Percentiles rank a stretch among this genome's conserved stretches.
Conservation (phyloP, 2,113 vertebrate genomes). For the Jacana jacana region DNA sequence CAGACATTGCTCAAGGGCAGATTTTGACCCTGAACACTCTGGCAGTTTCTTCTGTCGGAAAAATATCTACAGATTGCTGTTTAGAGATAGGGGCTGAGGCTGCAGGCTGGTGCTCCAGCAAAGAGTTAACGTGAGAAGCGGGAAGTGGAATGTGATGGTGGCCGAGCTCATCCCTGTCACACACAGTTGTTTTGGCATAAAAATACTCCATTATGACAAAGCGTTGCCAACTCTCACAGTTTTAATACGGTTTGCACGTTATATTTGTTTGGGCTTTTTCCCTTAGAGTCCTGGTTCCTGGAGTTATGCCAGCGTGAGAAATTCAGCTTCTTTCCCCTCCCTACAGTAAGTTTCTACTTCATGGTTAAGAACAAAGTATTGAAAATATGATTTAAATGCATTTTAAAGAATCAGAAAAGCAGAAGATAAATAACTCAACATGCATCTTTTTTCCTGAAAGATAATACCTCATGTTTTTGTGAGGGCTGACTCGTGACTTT, state of each 20-base stretch:
- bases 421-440: conserved; percentile 4
- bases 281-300: neutral
- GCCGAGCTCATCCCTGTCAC: conserved; percentile 8
- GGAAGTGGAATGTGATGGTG: neutral
- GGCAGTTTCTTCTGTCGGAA: neutral
- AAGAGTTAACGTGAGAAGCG: neutral
- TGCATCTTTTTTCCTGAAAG: neutral
- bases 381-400: neutral
- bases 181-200: conserved; percentile 29
- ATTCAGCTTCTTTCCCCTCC: rapidly evolving
- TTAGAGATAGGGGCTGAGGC: neutral
- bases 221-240: neutral
- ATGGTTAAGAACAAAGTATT: conserved; percentile 28
- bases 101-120: neutral
- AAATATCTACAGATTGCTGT: neutral
- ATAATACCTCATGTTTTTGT: neutral
- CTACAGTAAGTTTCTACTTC: neutral
- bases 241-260: neutral
- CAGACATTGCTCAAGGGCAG: conserved; percentile 34
- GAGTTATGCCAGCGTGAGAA: neutral
- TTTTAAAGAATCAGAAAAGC: neutral
- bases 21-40: neutral
- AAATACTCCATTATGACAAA: conserved; percentile 8
- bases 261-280: conserved; percentile 7
- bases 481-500: neutral